Evolutionary conservation across 2,888 invertebrate genomes (phyloP).

Genomic region (Epinotia ramella): DNA sequence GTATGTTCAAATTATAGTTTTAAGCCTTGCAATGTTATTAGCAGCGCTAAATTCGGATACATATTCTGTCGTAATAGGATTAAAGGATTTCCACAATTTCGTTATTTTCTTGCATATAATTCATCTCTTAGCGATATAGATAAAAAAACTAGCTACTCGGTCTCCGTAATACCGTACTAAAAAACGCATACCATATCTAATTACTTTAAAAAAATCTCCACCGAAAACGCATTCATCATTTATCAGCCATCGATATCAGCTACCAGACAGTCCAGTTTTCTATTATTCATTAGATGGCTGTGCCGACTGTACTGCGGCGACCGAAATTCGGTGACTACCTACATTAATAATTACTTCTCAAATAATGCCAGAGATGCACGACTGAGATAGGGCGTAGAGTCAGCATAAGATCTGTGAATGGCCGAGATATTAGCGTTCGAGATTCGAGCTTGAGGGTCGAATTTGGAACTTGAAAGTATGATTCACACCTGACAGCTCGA

Average conservation of each 20-base stretch:
- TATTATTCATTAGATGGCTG: slow-evolving; percentile 81
- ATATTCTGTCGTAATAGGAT: too few relatives aligned
- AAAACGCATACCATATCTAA: slow-evolving; percentile 66
- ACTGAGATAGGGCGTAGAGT: slow-evolving; percentile 72
- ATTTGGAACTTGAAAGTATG: slow-evolving; percentile 20
- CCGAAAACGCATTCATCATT: slow-evolving; percentile 78
- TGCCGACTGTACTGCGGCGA: slow-evolving; percentile 69
- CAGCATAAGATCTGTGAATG: slow-evolving; percentile 38
- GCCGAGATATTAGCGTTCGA: background rate
- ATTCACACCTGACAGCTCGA: background rate
- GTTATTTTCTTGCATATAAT: too few relatives aligned
- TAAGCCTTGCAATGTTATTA: too few relatives aligned
- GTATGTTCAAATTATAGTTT: too few relatives aligned
- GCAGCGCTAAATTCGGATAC: too few relatives aligned
- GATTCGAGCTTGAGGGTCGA: background rate
- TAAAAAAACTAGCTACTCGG: slow-evolving; percentile 38
- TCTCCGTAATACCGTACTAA: slow-evolving; percentile 53
- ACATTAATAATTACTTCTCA: slow-evolving; percentile 85
- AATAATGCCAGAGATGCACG: slow-evolving; percentile 83
- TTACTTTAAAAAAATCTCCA: slow-evolving; percentile 69
- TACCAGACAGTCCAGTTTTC: slow-evolving; percentile 78
- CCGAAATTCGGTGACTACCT: slow-evolving; percentile 82
- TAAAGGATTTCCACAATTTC: too few relatives aligned
- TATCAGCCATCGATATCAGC: slow-evolving; percentile 75
- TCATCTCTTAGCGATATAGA: background rate